Percentiles rank a stretch among this genome's conserved stretches.
These are phyloP conservation scores for Benitochromis conjunctus DNA, from an alignment of 2,113 vertebrate genomes.

Conservation along the genomic window DNA sequence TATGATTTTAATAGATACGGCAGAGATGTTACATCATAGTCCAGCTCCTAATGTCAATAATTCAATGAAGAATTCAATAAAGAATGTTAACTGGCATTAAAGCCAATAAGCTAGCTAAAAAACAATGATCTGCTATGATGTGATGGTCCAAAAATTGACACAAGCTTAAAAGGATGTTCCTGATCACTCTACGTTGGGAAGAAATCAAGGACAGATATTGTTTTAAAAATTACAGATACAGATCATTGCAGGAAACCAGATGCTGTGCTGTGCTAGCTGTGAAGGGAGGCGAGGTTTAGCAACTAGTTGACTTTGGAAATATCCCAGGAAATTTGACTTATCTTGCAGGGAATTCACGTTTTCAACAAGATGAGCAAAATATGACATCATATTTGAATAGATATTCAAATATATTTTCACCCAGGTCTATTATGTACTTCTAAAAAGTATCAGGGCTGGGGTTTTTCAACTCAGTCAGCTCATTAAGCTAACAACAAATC, in stretches of 20 bases:
- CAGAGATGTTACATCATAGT: background rate
- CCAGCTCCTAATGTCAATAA: background rate
- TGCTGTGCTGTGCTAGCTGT: too few relatives aligned
- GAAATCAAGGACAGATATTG: background rate
- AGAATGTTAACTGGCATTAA: background rate
- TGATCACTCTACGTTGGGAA: background rate
- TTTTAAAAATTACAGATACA: background rate
- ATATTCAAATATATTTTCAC: conserved; percentile 26
- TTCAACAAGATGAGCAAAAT: conserved; percentile 5
- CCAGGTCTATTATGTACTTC: conserved; percentile 2
- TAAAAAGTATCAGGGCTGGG: background rate
- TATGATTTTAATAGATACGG: background rate
- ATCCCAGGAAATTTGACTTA: background rate
- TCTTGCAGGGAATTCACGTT: background rate
- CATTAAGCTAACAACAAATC: background rate
- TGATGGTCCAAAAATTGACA: background rate
- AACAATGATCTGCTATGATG: background rate
- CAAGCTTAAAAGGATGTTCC: background rate
- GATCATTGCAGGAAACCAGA: background rate
- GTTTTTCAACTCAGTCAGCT: background rate
- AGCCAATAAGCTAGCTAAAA: background rate
- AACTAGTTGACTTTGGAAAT: background rate
- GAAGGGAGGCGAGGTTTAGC: background rate
- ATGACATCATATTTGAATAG: conserved; percentile 8
- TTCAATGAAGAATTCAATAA: background rate